Evolutionary conservation across 2,113 vertebrate genomes (phyloP).

Genomic region (Romanogobio albipinnatus): DNA sequence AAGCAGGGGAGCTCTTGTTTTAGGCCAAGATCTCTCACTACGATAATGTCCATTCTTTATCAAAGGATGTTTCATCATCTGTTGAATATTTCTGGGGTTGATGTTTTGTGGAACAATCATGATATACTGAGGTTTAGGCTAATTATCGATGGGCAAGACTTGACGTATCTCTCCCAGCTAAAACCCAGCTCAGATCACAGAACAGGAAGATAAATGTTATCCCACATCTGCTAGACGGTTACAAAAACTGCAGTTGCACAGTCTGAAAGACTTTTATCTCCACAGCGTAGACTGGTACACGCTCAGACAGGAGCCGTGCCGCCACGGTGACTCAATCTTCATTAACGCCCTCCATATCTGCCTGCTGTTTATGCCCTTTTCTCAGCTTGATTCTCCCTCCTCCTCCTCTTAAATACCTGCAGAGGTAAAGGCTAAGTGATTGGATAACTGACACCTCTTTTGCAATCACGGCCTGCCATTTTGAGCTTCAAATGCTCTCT

Average conservation of each 20-base stretch:
- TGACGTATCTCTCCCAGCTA: neutral
- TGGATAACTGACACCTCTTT: constrained; percentile 45
- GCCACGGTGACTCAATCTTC: constrained; percentile 34
- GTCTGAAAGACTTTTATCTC: constrained; percentile 11
- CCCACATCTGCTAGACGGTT: neutral
- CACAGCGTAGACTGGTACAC: neutral
- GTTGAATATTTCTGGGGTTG: neutral
- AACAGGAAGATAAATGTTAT: neutral
- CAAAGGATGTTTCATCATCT: constrained; percentile 31
- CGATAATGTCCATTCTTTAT: constrained; percentile 20
- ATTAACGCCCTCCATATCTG: constrained; percentile 30
- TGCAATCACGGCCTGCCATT: constrained; percentile 38
- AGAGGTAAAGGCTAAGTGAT: constrained; percentile 47
- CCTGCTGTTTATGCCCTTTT: constrained; percentile 40
- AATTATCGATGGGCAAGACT: constrained; percentile 7
- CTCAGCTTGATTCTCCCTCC: constrained; percentile 19
- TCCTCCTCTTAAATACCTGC: constrained; percentile 32
- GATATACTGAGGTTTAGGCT: neutral
- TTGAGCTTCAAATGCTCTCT: constrained; percentile 2
- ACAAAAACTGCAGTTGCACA: constrained; percentile 1
- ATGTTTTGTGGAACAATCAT: neutral
- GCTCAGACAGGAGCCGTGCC: neutral
- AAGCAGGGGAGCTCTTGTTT: neutral
- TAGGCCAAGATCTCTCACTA: neutral
- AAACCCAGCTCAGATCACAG: constrained; percentile 25